Evolutionary conservation across 2,113 vertebrate genomes (phyloP).

Genomic region (Empidonax alnorum): DNA sequence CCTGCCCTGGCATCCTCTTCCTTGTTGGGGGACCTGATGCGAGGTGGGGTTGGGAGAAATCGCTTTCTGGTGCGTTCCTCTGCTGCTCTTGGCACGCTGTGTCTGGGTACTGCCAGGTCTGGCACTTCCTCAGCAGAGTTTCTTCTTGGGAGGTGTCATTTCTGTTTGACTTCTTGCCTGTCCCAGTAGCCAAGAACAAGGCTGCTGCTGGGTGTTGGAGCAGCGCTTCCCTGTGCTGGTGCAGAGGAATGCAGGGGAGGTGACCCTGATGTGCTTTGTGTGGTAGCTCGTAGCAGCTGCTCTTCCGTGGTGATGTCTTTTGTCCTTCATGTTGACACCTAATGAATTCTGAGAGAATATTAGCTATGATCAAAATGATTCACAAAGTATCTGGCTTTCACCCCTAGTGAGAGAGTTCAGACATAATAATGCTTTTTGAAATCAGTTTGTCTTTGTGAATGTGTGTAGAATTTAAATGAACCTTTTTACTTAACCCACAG

Average conservation of each 20-base stretch:
- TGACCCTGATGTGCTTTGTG: not conserved
- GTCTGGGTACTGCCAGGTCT: not conserved
- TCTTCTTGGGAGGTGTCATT: not conserved
- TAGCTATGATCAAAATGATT: not conserved
- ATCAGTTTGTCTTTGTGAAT: constrained; percentile 30
- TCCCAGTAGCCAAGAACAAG: not conserved
- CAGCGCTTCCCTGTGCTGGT: not conserved
- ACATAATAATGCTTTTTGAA: constrained; percentile 14
- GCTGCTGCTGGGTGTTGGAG: not conserved
- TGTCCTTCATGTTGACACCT: not conserved
- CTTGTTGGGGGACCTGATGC: not conserved
- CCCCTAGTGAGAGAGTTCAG: not conserved
- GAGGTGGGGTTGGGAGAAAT: not conserved
- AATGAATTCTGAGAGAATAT: constrained; percentile 30
- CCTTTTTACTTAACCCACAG: not conserved
- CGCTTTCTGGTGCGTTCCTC: not conserved
- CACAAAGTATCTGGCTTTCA: not conserved
- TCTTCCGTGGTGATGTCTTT: not conserved
- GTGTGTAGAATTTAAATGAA: constrained; percentile 33
- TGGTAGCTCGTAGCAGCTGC: not conserved
- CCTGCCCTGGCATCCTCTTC: not conserved
- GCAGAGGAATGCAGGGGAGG: not conserved
- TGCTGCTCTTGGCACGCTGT: not conserved
- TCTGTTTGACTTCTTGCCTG: not conserved
- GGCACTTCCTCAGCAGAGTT: not conserved